Evolutionary conservation across 2,113 vertebrate species (phyloP), one percentile per base, ranked within the genome.

Genomic region (Pseudorhombus dupliciocellatus): DNA sequence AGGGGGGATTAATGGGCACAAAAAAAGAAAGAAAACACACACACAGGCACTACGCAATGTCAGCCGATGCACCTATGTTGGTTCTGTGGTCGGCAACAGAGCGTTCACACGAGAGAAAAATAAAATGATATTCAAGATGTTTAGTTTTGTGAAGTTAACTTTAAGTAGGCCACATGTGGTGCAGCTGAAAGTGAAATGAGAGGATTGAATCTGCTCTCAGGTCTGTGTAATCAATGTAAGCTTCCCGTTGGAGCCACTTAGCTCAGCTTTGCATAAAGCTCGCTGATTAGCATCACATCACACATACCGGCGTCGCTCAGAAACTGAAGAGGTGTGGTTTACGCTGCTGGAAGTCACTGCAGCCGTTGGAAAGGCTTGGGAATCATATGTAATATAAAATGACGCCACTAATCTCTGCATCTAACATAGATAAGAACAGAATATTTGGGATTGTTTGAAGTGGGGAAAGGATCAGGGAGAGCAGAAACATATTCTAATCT

Each of bases 1-100:
- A 89, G 25, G 11, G 75, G 70, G 77, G 84, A 88, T 86, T 83
- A 83, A 83, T 66, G 66, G 77, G 68, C 70, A 66, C 31, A 25
- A 62, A 61, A 42, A 70, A 79, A 77, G 57, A 55, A 30, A 65
- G 50, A 62, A 20, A 70, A 71, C 54, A 37, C 40, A 54, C 28
- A 59, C 11, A 48, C n/a, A 73, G 24, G 46, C 40, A 73, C 58
- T 68, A 66, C 7, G 20, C 18, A 55, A 14, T 24, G 16, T 71
- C 68, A n/a, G 10, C 12, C 46, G 18, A 51, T 44, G 24, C 9
- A 42, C 16, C n/a, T 52, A 4, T 8, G 20, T 52, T 31, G 22
- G 57, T 54, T 51, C 16, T 14, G 34, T 37, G 11, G 34, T 37
- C 34, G 10, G 34, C 34, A 37, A 37, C 34, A 37, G 10, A 37